A percentile compares a stretch with the other conserved stretches of the same genome.
Conservation (phyloP, 2,888 invertebrate species). For the Drosophila seclusa region DNA sequence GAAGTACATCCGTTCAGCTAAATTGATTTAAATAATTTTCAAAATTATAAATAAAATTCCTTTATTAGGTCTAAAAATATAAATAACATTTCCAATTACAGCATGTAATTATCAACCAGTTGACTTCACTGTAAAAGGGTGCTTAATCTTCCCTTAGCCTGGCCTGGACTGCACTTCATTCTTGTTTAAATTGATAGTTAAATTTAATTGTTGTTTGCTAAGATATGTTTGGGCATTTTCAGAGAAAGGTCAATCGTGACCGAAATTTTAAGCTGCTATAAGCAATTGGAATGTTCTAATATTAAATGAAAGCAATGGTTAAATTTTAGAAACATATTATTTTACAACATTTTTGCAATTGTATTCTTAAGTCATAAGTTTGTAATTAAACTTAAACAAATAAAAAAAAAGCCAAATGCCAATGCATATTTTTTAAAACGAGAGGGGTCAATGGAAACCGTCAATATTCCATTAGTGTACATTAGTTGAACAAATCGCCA, state of each 20-base stretch:
- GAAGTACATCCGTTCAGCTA: constrained; percentile 19
- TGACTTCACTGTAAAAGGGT: neutral
- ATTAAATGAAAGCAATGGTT: neutral
- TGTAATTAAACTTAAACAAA: neutral
- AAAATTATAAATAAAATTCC: neutral
- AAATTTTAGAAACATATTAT: neutral
- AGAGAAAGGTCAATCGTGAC: neutral
- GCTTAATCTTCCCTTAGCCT: neutral
- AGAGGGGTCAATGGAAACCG: neutral
- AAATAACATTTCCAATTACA: neutral
- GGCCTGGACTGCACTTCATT: neutral
- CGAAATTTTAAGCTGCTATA: neutral
- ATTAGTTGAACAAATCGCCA: neutral
- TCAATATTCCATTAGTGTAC: neutral
- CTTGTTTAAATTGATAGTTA: neutral
- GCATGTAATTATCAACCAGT: neutral
- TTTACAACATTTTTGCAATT: neutral
- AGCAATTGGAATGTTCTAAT: neutral
- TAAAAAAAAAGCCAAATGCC: neutral
- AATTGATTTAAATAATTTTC: neutral
- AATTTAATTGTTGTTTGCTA: neutral
- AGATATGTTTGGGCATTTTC: neutral
- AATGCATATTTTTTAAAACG: neutral
- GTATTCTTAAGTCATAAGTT: neutral
- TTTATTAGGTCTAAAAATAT: neutral